phyloP scores from a whole-genome alignment of 2,113 vertebrate genomes.

The Podarcis cretensis region DNA sequence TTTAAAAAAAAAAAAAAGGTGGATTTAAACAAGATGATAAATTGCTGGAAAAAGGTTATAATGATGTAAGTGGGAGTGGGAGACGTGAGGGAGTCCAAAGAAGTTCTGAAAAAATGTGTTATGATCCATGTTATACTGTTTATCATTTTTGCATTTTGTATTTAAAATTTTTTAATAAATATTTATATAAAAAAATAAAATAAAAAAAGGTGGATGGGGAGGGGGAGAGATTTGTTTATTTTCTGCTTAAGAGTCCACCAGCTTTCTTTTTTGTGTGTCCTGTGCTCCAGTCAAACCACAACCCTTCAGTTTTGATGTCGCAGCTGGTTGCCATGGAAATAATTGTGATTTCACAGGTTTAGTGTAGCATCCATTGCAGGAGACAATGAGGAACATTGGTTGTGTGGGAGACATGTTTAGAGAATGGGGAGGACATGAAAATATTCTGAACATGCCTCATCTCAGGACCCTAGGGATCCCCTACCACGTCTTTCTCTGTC shows the following conservation, averaged over 20 bases:
- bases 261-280: slow-evolving; percentile 40
- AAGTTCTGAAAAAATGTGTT: too few species aligned
- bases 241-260: slow-evolving; percentile 43
- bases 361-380: slow-evolving; percentile 50
- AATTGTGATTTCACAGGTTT: slow-evolving; percentile 65
- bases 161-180: too few species aligned
- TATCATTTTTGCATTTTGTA: too few species aligned
- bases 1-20: too few species aligned
- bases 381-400: slow-evolving; percentile 48
- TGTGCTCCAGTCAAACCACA: slow-evolving; percentile 63
- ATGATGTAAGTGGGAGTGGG: too few species aligned
- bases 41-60: too few species aligned
- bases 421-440: slow-evolving; percentile 2
- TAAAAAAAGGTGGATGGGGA: not conserved
- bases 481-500: not conserved
- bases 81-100: too few species aligned
- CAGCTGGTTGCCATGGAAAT: slow-evolving; percentile 73
- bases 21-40: too few species aligned
- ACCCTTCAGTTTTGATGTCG: slow-evolving; percentile 65
- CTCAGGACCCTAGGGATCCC: not conserved
- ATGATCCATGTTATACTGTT: too few species aligned
- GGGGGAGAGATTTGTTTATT: not conserved
- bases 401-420: not conserved
- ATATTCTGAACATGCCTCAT: slow-evolving; percentile 12
- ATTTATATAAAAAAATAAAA: too few species aligned